Evolutionary conservation across 2,888 invertebrate species (phyloP), one percentile per base, ranked within the genome.

Genomic region (Andrena bicolor): DNA sequence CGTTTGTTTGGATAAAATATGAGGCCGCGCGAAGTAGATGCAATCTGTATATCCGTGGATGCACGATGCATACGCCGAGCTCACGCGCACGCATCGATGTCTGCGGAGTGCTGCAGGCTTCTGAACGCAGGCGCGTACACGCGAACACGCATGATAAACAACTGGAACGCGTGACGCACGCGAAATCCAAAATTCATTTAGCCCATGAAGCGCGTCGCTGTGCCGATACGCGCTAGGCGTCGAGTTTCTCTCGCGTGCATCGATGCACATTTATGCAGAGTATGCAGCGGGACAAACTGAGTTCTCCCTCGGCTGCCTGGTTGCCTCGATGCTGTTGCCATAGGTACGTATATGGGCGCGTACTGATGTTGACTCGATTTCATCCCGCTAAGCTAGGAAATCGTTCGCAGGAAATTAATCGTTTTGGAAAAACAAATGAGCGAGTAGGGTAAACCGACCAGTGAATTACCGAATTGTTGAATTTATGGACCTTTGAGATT

Each of bases 161-260:
- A 81, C 41, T 74, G 75, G 49, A 74, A 73, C 74, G 83, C 78
- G 58, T 80, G 87, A 85, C 73, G 81, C 80, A 71, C 60, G 71
- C 70, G 77, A 86, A 76, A 83, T 87, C 51, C 77, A 83, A 88
- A 86, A 88, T 83, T 83, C 76, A 86, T 85, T 86, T 80, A 81
- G 51, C 79, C 51, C 60, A 70, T 41, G 61, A 72, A 68, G 61
- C 66, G 65, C 71, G 51, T 35, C 65, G 64, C 64, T 48, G 69
- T n/a, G 70, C 77, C 86, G 75, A 85, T 79, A 72, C 60, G 68
- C 30, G 56, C 56, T 64, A 58, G 56, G 64, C 63, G 83, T 32
- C 60, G 58, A 78, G 83, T 85, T 83, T 86, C 86, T 56, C 65
- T 73, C 70, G 80, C 70, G 71, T 80, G 84, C 86, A 80, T 76